Evolutionary conservation across 1,140 invertebrate genomes (phyloP), one percentile per base, ranked within the genome.

Genomic region (Cherax destructor): DNA sequence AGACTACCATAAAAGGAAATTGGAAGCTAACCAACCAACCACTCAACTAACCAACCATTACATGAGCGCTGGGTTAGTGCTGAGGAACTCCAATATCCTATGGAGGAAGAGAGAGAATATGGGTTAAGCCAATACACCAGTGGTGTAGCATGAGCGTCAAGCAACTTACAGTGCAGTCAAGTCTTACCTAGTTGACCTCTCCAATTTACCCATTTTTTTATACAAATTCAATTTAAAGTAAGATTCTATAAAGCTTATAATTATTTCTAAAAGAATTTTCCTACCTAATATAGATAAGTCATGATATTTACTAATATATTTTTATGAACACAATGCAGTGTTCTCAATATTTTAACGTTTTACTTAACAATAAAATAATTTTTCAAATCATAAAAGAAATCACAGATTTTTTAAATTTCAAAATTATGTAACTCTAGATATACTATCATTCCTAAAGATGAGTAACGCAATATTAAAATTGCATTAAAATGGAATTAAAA

Each of bases 11-110:
- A 52, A 72, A 16, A 41, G 47, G 18, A 30, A 81, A 24, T 83
- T 50, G 81, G 30, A 49, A 61, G 47, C 59, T 83, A 91, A 83
- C 80, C 90, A 91, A 86, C 72, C 49, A 56, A 86, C 79, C 84
- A 86, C 50, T 83, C 84, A 83, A 91, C 91, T 88, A 89, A 92
- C 91, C 91, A 88, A 90, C 78, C 83, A 92, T 85, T 74, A 79
- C 81, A 89, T 80, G 83, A 92, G 92, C 86, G 92, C 92, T 85
- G 87, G 87, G 87, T 92, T 89, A 92, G 87, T 89, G 92, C 83
- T 92, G 92, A 86, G 92, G 92, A 50, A 86, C 87, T 74, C 92
- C 87, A 85, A 86, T 78, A 81, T 88, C 92, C 92, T 92, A 92
- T n/a, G 74, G 83, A 92, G 86, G 72, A 81, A 90, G 83, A 86